phyloP scores from a whole-genome alignment of 2,888 invertebrate species.

The Nezara viridula region DNA sequence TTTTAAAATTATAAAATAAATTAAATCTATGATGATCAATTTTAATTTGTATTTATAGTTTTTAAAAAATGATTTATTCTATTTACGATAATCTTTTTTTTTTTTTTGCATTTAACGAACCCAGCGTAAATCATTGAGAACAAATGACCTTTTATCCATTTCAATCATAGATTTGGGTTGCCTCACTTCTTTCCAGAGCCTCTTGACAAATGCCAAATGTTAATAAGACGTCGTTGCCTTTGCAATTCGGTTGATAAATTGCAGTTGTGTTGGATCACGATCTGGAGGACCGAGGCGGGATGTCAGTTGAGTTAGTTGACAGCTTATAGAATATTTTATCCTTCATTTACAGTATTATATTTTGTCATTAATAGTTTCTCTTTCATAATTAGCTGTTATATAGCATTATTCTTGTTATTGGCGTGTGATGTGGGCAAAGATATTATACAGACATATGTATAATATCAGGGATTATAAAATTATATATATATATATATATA shows the following conservation, averaged over 20 bases:
- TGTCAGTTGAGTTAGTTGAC: not conserved
- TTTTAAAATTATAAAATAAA: no score
- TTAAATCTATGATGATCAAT: no score
- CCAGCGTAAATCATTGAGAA: no score
- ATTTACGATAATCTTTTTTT: no score
- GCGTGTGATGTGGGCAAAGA: no score
- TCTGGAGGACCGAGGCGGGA: not conserved
- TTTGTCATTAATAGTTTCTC: not conserved
- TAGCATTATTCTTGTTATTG: no score
- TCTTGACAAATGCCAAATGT: conserved; percentile 15
- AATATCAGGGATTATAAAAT: no score
- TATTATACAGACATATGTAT: no score
- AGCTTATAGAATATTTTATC: conserved; percentile 6
- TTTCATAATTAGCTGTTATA: not conserved
- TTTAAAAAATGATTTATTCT: no score
- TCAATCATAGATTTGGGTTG: not conserved
- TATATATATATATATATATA: no score
- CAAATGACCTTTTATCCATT: not conserved
- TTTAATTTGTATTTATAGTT: no score
- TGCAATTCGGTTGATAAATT: not conserved
- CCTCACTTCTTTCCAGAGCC: not conserved
- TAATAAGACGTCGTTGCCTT: not conserved
- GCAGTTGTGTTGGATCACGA: not conserved
- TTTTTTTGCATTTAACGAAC: no score
- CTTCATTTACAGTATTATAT: not conserved